A percentile compares a stretch with the other conserved stretches of the same genome.
Evolutionary conservation across 2,888 invertebrate species (phyloP).

Genomic region (Drosophila vallismaia): DNA sequence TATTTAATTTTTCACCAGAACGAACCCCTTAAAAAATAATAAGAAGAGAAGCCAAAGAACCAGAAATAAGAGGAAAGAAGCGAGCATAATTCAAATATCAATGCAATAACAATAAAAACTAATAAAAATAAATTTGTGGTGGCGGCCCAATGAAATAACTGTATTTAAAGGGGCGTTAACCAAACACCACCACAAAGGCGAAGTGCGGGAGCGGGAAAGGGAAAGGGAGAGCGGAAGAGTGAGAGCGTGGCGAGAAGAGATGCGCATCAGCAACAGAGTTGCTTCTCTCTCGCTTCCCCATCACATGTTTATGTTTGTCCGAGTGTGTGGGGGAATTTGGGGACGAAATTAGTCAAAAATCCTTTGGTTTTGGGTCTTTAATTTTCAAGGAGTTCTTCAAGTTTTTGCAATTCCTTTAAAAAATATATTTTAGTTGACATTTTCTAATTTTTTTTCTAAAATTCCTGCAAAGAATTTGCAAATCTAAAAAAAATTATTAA

Average conservation of each 20-base stretch:
- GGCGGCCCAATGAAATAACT: conserved; percentile 84
- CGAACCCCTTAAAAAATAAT: neutral
- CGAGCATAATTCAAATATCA: conserved; percentile 68
- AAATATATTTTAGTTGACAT: too few relatives aligned
- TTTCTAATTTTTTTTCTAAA: too few relatives aligned
- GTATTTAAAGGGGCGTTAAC: conserved; percentile 84
- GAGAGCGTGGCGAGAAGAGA: neutral
- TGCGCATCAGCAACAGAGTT: neutral
- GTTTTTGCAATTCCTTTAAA: too few relatives aligned
- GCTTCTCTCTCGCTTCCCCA: conserved; percentile 17
- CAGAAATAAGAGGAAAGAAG: conserved; percentile 1
- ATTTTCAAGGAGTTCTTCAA: neutral
- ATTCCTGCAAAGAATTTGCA: neutral
- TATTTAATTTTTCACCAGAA: conserved; percentile 33
- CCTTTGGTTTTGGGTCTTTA: neutral
- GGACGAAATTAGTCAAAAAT: neutral
- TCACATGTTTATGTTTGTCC: neutral
- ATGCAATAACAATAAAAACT: conserved; percentile 75
- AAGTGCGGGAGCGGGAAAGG: conserved; percentile 16
- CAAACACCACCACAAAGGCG: conserved; percentile 80
- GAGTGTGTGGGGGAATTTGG: conserved; percentile 2
- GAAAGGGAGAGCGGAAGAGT: conserved; percentile 13
- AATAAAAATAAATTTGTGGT: conserved; percentile 80
- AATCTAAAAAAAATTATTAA: neutral
- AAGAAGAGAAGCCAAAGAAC: conserved; percentile 1